Conservation (phyloP, 2,888 invertebrate genomes). For the Rotaria macrura region DNA sequence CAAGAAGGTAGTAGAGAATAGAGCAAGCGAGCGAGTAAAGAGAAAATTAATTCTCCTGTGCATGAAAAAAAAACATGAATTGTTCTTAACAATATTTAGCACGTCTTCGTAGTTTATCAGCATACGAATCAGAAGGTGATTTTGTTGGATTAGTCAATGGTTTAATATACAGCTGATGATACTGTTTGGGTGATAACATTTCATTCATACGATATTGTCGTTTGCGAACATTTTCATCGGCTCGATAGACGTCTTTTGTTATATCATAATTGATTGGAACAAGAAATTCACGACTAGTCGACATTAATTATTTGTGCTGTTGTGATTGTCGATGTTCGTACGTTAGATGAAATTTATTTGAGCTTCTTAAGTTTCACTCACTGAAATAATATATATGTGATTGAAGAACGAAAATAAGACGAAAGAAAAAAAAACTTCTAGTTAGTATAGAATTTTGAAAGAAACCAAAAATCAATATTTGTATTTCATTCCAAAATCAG, state of each 20-base stretch:
- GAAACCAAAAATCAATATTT: neutral
- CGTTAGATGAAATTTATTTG: neutral
- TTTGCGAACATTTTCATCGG: neutral
- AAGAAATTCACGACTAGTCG: neutral
- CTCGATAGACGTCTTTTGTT: neutral
- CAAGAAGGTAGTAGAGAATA: neutral
- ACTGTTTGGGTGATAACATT: neutral
- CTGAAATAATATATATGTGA: neutral
- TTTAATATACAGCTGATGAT: neutral
- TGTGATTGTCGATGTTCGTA: neutral
- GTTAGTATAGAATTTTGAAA: neutral
- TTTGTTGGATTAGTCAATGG: neutral
- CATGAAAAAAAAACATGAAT: neutral
- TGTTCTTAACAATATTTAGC: neutral
- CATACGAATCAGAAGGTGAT: neutral
- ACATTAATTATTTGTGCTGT: neutral
- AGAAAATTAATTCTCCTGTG: neutral
- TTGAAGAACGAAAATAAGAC: neutral
- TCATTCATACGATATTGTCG: neutral
- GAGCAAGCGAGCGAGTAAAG: neutral
- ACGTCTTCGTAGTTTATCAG: neutral
- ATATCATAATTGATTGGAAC: neutral
- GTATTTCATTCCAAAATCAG: neutral
- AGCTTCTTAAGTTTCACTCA: neutral
- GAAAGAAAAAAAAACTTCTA: neutral